Conservation (phyloP, 1,140 invertebrate genomes). For the Heterodera schachtii region DNA sequence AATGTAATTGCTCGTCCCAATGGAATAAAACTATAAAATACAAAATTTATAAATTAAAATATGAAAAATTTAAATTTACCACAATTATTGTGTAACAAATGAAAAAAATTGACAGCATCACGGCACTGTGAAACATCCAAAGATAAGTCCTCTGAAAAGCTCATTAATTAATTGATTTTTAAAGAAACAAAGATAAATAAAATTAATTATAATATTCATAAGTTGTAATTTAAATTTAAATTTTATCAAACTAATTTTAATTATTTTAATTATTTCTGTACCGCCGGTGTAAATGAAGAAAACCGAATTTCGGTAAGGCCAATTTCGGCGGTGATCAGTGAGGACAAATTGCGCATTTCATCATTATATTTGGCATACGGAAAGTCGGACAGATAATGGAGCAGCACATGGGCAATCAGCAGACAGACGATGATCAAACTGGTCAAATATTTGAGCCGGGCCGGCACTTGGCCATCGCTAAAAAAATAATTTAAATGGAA, state of each 20-base stretch:
- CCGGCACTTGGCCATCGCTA: conserved; percentile 1
- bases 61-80: conserved; percentile 9
- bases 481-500: not conserved
- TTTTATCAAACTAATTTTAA: too few species aligned
- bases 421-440: conserved; percentile 1
- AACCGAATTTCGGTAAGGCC: conserved; percentile 12
- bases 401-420: conserved; percentile 19
- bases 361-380: conserved; percentile 15
- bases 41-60: not conserved
- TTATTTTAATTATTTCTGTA: not conserved
- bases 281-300: conserved; percentile 19
- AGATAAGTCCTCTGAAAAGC: not conserved
- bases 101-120: conserved; percentile 17
- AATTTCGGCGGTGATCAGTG: conserved; percentile 9
- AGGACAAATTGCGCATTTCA: conserved; percentile 4
- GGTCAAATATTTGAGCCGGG: conserved; percentile 17
- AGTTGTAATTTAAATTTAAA: too few species aligned
- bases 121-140: conserved; percentile 16
- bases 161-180: not conserved
- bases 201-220: too few species aligned
- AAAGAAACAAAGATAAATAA: too few species aligned
- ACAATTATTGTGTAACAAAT: conserved; percentile 17
- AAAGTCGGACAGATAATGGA: conserved; percentile 23
- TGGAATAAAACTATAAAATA: conserved; percentile 7
- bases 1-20: conserved; percentile 13